Conservation (phyloP, 2,113 vertebrate genomes). For the Trogon melanurus region DNA sequence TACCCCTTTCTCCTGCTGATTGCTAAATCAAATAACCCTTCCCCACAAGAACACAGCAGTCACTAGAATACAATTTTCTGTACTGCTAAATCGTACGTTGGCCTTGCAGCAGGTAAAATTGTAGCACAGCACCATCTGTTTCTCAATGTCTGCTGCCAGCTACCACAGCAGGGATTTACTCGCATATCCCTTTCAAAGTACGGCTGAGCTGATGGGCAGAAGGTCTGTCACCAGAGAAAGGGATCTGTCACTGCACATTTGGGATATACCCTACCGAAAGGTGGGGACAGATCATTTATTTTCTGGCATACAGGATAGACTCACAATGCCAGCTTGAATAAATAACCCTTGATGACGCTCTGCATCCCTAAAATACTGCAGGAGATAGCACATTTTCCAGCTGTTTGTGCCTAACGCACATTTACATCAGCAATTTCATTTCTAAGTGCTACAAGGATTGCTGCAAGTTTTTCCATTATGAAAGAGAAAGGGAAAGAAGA, state of each 20-base stretch:
- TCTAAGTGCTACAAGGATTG: neutral
- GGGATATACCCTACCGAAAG: neutral
- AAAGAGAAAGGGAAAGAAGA: neutral
- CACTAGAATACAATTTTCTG: neutral
- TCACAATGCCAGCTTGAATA: neutral
- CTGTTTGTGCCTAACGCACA: constrained; percentile 23
- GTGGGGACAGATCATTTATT: neutral
- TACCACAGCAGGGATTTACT: neutral
- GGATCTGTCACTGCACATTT: neutral
- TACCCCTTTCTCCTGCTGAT: neutral
- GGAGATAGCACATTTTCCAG: constrained; percentile 56
- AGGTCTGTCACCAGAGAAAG: neutral
- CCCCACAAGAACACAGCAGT: neutral
- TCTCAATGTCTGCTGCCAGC: constrained; percentile 3
- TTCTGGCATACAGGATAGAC: neutral
- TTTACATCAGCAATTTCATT: constrained; percentile 25
- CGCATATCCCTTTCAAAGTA: neutral
- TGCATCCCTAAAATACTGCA: neutral
- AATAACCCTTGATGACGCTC: constrained; percentile 38
- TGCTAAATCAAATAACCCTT: neutral
- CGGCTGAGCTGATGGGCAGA: neutral
- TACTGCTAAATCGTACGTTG: neutral
- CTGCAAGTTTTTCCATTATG: neutral
- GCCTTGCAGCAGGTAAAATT: neutral
- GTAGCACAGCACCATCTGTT: constrained; percentile 57